A percentile compares a stretch with the other conserved stretches of the same genome.
phyloP scores from a whole-genome alignment of 2,888 invertebrate species.

The Amblyteles armatorius region DNA sequence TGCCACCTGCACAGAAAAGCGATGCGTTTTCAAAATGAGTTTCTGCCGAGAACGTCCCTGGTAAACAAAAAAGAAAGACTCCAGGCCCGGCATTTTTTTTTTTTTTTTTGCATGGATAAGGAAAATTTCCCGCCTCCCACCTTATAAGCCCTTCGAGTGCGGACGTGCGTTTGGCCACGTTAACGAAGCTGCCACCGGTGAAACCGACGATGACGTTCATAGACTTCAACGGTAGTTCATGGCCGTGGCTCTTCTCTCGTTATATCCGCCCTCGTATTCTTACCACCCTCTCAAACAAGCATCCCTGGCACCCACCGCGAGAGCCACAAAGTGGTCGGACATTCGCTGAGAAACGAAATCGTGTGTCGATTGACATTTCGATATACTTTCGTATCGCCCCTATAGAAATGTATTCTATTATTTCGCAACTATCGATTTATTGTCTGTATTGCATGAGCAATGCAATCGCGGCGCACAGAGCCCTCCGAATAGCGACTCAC shows the following conservation, averaged over 20 bases:
- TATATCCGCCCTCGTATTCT: constrained; percentile 9
- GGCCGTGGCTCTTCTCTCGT: neutral
- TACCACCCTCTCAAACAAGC: neutral
- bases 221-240: constrained; percentile 3
- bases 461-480: too few species aligned
- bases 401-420: too few species aligned
- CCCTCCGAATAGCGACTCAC: neutral
- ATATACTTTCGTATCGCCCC: too few species aligned
- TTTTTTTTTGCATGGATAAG: neutral
- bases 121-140: neutral
- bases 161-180: constrained; percentile 26
- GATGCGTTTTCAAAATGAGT: neutral
- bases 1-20: neutral
- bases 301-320: neutral
- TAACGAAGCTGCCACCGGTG: neutral
- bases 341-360: neutral
- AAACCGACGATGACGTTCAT: neutral
- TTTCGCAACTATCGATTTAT: too few species aligned
- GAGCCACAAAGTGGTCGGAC: neutral
- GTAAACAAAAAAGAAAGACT: neutral
- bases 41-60: neutral
- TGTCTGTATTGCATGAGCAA: too few species aligned
- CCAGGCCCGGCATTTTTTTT: neutral
- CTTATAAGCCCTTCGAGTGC: constrained; percentile 17
- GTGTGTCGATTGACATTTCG: too few species aligned